Evolutionary conservation across 2,113 vertebrate species (phyloP), one percentile per base, ranked within the genome.

Genomic region (Hemicordylus capensis): DNA sequence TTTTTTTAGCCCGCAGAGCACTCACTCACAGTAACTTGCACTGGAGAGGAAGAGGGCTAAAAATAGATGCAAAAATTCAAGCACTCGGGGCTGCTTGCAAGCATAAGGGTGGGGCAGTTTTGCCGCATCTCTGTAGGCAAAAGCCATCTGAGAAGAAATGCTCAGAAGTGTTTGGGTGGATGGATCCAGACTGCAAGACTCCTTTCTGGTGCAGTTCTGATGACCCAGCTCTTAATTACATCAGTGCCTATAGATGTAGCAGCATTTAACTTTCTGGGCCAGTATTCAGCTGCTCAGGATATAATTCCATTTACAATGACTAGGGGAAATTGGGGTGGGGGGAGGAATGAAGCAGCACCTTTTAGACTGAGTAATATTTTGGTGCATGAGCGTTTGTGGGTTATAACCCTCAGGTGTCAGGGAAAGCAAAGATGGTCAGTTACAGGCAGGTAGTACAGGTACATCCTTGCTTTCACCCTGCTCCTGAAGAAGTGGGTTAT

Each of bases 1-100:
- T 14, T 28, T 48, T 12, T 74, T 46, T 26, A 34, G 19, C 59
- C 69, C 34, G 69, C 54, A 83, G 34, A 83, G 39, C 44, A 61
- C 64, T 37, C 54, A 46, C 81, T 83, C 74, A 61, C 58, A 34
- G 81, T 26, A 63, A 63, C 42, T 83, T 75, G 42, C 69, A 17
- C 81, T 63, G 42, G 58, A 59, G 58, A 74, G 58, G 63, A 82
- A 82, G 80, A n/a, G 70, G 31, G 56, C 70, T 83, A 83, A 48
- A 83, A 83, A 83, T 75, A 83, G 70, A 24, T 34, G 51, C 70
- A 37, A 75, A 63, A 83, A 83, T 61, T 37, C 56, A 82, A 22
- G 37, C 51, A 59, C 24, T 31, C 51, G 44, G 39, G 51, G 26
- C 37, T 61, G 69, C 69, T 74, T 14, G 42, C 6, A 74, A 63